phyloP scores from a whole-genome alignment of 2,797 vertebrate genomes.

The Galagoides demidoff region DNA sequence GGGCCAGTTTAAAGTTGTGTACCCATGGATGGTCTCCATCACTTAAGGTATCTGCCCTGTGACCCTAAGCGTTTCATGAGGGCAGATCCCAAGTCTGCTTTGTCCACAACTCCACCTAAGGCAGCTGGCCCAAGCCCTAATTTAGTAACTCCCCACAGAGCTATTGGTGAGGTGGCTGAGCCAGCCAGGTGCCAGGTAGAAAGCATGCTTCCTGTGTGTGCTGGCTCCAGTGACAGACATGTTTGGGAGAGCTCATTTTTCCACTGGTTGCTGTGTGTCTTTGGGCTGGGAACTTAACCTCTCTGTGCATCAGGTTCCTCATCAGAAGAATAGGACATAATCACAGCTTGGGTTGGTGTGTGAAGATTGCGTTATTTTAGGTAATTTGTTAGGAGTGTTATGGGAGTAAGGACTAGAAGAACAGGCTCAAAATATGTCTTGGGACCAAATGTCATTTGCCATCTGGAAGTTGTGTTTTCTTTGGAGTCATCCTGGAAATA shows the following conservation, averaged over 20 bases:
- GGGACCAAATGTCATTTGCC: background rate
- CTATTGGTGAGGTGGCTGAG: accelerated
- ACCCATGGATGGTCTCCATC: background rate
- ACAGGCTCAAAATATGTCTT: background rate
- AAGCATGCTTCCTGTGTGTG: accelerated
- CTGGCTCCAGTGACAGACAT: accelerated
- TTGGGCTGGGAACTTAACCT: background rate
- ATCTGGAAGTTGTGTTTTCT: background rate
- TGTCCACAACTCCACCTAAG: background rate
- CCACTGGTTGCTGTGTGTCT: background rate
- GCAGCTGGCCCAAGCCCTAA: background rate
- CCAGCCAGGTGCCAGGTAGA: accelerated
- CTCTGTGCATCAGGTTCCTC: background rate
- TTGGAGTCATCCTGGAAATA: background rate
- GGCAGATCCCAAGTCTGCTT: accelerated
- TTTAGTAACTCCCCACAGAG: background rate
- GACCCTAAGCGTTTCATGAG: accelerated
- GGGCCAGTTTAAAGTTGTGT: background rate
- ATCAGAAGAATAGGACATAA: background rate
- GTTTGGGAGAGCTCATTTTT: background rate
- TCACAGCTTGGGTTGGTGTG: background rate
- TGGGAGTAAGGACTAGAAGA: background rate
- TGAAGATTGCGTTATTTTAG: accelerated
- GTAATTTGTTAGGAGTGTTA: background rate
- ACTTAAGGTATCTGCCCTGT: background rate